These are phyloP conservation scores for Chlorops oryzae DNA, from an alignment of 1,140 invertebrate genomes.

Conservation along the genomic window DNA sequence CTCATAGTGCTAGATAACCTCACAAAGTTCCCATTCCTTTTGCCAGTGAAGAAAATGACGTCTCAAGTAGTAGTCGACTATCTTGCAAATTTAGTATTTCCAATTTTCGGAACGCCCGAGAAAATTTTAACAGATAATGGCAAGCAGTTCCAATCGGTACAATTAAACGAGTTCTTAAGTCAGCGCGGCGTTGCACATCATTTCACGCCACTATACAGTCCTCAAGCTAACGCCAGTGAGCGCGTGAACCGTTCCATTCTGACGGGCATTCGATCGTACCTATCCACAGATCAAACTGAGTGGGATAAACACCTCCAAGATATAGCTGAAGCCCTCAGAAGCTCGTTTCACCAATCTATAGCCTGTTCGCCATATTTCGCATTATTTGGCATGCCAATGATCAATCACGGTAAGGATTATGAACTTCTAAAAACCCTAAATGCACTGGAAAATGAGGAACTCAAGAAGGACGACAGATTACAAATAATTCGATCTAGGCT, in stretches of 20 bases:
- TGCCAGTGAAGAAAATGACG: slow-evolving; percentile 14
- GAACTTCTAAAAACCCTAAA: neutral
- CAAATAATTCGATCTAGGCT: neutral
- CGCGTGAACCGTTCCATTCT: slow-evolving; percentile 10
- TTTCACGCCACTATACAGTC: slow-evolving; percentile 10
- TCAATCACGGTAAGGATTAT: neutral
- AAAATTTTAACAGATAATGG: slow-evolving; percentile 16
- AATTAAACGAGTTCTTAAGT: slow-evolving; percentile 3
- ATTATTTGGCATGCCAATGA: slow-evolving; percentile 2
- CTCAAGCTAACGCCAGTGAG: slow-evolving; percentile 16
- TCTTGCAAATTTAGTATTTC: slow-evolving; percentile 14
- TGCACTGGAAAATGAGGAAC: neutral
- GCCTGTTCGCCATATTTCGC: slow-evolving; percentile 4
- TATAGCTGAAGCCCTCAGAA: slow-evolving; percentile 6
- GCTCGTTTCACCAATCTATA: neutral
- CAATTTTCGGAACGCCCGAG: slow-evolving; percentile 15
- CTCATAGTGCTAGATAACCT: slow-evolving; percentile 16
- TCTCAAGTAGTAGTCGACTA: slow-evolving; percentile 7
- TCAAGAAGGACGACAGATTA: no score
- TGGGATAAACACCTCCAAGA: slow-evolving; percentile 13
- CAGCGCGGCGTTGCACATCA: slow-evolving; percentile 6
- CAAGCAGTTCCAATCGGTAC: slow-evolving; percentile 12
- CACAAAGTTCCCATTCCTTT: slow-evolving; percentile 18
- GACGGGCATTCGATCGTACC: neutral
- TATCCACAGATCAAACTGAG: slow-evolving; percentile 3